phyloP scores from a whole-genome alignment of 2,113 vertebrate genomes.

The Piprites chloris region DNA sequence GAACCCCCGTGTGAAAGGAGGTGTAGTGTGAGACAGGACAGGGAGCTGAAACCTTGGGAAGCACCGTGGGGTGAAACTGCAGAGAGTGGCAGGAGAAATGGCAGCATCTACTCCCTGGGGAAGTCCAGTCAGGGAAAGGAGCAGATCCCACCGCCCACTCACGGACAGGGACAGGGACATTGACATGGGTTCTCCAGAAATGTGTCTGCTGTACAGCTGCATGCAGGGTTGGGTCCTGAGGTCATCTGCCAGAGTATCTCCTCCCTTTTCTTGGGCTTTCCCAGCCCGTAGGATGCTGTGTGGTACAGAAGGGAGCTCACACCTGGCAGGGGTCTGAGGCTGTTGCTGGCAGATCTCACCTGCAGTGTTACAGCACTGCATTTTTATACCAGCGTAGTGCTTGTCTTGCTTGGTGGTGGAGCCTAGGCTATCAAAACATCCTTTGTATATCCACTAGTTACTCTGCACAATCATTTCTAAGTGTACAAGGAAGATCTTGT shows the following conservation, averaged over 20 bases:
- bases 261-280: background rate
- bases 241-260: background rate
- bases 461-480: background rate
- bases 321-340: accelerated
- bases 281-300: background rate
- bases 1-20: accelerated
- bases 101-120: background rate
- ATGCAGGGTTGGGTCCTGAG: background rate
- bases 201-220: accelerated
- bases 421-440: background rate
- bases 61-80: background rate
- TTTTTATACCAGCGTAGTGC: background rate
- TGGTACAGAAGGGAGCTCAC: background rate
- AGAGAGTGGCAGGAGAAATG: background rate
- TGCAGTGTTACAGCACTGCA: accelerated
- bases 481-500: background rate
- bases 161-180: background rate
- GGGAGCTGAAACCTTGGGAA: background rate
- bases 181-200: accelerated
- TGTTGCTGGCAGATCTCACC: background rate
- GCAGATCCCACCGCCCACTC: background rate
- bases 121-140: background rate
- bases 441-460: background rate
- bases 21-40: background rate
- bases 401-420: background rate